Base-by-base conservation (phyloP, 2,888 invertebrate genomes). In the Drosophila formosana region DNA sequence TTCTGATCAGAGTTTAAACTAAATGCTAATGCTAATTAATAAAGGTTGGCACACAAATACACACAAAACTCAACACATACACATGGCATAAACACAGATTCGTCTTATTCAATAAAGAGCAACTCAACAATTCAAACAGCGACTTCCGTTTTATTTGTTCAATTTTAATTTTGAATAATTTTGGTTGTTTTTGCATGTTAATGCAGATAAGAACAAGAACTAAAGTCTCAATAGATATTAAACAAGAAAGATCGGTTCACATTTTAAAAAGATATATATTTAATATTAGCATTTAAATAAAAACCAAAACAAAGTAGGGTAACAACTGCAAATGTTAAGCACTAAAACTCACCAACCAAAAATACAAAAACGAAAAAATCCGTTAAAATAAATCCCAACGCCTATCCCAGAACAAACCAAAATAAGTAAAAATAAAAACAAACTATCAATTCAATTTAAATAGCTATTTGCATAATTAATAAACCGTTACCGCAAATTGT, bases 371-470 rank as follows among this genome's bases (percentile, higher is more conserved):
- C 61, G 18, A 61, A 53, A 63, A 62, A 57, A 64, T 41, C 46
- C 64, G 78, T 66, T 68, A 47, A 47, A 63, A 74, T 62, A 73
- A 73, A 66, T 67, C 66, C 80, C 60, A 65, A 57, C 72, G 87
- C 72, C 72, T 62, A 49, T 66, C 57, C 75, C 75, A 56, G 18
- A 53, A 37, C 37, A 37, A 37, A 37, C 37, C 37, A 68, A 65
- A 78, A 61, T 41, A 26, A 23, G 45, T 45, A 60, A 57, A 58
- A 51, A 8, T 26, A 28, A n/a, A 26, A 26, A 13, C 5, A 56
- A 58, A 69, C 80, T 88, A 88, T 66, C 72, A 88, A 79, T 72
- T 82, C 72, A 82, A 88, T 88, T 85, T 85, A 82, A 89, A 88
- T 77, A 89, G 86, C 62, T 82, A 68, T 58, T 85, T 89, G 77